These are phyloP conservation scores for Ichneumoninae sp. DNA, from an alignment of 2,888 invertebrate genomes.

Conservation along the genomic window DNA sequence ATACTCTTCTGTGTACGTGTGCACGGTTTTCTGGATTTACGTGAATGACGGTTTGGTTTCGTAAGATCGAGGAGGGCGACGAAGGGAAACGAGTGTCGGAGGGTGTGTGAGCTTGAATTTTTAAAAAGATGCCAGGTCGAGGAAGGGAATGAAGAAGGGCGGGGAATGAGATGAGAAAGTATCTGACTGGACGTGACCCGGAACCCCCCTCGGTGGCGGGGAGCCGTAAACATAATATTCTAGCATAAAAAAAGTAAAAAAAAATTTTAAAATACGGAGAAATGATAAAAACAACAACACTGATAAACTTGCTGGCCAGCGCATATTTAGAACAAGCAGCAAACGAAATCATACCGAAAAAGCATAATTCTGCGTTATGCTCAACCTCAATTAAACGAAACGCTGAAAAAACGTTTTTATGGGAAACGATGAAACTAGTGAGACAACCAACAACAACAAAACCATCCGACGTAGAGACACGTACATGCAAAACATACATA, in stretches of 20 bases:
- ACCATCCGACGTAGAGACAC: constrained; percentile 27
- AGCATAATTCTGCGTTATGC: constrained; percentile 11
- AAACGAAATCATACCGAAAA: constrained; percentile 24
- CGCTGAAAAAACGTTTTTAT: constrained; percentile 12
- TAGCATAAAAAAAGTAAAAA: constrained; percentile 40
- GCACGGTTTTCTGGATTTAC: constrained; percentile 29
- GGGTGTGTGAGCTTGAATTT: constrained; percentile 4
- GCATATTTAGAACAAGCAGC: constrained; percentile 14
- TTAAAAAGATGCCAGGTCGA: constrained; percentile 7
- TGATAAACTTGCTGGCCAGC: constrained; percentile 18
- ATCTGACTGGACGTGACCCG: constrained; percentile 44
- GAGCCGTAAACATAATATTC: constrained; percentile 55
- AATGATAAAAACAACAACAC: constrained; percentile 16
- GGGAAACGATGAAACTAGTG: constrained; percentile 20
- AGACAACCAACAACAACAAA: constrained; percentile 24
- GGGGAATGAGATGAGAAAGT: constrained; percentile 29
- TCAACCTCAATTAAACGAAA: constrained; percentile 1
- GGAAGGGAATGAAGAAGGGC: constrained; percentile 24
- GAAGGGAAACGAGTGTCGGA: neutral
- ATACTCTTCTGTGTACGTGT: constrained; percentile 30
- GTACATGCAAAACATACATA: constrained; percentile 27
- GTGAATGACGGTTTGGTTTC: constrained; percentile 47
- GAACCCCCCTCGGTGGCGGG: constrained; percentile 27
- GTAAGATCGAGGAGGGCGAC: constrained; percentile 16
- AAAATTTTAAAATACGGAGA: constrained; percentile 1